A percentile compares a stretch with the other conserved stretches of the same genome.
Evolutionary conservation across 2,888 invertebrate species (phyloP).

Genomic region (Lasioglossum figueresi): DNA sequence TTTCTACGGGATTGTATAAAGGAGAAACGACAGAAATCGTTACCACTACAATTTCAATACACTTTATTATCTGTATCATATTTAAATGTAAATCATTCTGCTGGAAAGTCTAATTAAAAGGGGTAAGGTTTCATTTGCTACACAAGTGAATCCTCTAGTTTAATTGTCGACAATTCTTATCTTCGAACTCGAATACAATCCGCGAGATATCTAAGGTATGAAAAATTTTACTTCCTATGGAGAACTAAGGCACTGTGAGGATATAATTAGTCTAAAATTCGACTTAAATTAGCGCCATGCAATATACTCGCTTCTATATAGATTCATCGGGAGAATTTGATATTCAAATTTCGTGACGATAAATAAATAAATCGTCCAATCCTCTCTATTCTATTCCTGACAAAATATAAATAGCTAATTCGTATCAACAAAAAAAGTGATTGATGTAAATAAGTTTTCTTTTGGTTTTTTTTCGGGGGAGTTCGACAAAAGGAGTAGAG

Average conservation of each 20-base stretch:
- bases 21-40: not conserved
- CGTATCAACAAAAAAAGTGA: not conserved
- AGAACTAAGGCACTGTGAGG: constrained; percentile 17
- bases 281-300: constrained; percentile 13
- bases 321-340: not conserved
- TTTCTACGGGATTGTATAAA: not conserved
- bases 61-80: constrained; percentile 10
- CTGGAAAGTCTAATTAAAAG: not conserved
- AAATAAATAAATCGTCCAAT: constrained; percentile 1
- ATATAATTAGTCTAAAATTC: constrained; percentile 14
- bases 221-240: constrained; percentile 11
- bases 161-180: not conserved
- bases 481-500: not conserved
- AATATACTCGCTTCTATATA: not conserved
- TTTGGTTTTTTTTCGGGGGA: not conserved
- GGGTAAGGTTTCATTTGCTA: constrained; percentile 6
- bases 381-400: not conserved
- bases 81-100: constrained; percentile 7
- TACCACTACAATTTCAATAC: not conserved
- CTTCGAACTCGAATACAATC: not conserved
- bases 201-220: not conserved
- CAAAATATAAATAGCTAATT: constrained; percentile 8
- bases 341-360: not conserved
- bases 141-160: constrained; percentile 1
- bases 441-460: not conserved